Evolutionary conservation across 2,888 invertebrate genomes (phyloP).

Genomic region (Willowsia nigromaculata): DNA sequence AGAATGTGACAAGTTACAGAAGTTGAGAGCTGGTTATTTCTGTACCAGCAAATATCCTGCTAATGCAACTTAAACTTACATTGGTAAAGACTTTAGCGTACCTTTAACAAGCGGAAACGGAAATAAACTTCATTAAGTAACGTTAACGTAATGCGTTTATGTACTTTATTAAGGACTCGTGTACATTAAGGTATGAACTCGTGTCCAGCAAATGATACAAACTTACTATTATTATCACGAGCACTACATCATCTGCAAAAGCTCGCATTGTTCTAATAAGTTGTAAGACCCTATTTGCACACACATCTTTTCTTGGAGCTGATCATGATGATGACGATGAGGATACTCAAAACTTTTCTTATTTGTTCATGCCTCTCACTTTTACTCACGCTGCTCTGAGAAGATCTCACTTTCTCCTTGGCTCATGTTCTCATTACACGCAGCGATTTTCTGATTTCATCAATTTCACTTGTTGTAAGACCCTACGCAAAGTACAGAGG

Average conservation of each 20-base stretch:
- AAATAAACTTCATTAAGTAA: background rate
- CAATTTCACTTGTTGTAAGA: constrained; percentile 6
- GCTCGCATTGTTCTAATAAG: background rate
- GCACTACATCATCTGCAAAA: background rate
- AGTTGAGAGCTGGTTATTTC: background rate
- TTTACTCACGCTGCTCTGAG: too few relatives aligned
- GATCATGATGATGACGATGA: background rate
- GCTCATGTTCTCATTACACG: too few relatives aligned
- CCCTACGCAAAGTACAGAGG: background rate
- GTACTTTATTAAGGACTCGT: background rate
- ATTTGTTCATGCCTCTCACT: constrained; percentile 1
- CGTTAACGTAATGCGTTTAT: constrained; percentile 1
- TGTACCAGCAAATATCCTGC: background rate
- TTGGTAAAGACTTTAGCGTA: background rate
- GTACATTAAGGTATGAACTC: background rate
- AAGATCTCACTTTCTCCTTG: too few relatives aligned
- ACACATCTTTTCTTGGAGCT: background rate
- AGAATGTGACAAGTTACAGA: constrained; percentile 64
- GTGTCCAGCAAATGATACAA: background rate
- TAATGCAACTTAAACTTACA: background rate
- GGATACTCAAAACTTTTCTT: constrained; percentile 19
- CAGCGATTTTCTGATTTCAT: constrained; percentile 54
- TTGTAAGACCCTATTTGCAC: background rate
- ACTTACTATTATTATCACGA: background rate
- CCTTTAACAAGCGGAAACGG: background rate